These are phyloP conservation scores for Seira sanloemensis DNA, from an alignment of 2,888 invertebrate species.

Conservation along the genomic window DNA sequence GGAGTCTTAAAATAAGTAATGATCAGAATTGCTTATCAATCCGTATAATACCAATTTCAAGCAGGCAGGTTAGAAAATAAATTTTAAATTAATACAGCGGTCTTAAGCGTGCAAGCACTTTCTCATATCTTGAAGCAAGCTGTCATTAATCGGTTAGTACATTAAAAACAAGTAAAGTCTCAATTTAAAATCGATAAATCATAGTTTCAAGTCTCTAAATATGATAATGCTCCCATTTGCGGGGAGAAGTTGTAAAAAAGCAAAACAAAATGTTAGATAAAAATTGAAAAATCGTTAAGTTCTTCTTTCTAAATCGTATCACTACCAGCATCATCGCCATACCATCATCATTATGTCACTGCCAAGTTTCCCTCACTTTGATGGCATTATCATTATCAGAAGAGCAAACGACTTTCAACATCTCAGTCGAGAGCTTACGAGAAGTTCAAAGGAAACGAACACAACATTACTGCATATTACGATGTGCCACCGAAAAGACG, in stretches of 20 bases:
- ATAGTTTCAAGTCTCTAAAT: constrained; percentile 33
- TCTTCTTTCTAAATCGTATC: constrained; percentile 29
- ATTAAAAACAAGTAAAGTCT: neutral
- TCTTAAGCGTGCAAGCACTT: no score
- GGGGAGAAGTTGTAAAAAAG: constrained; percentile 77
- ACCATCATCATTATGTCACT: constrained; percentile 58
- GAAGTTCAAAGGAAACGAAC: neutral
- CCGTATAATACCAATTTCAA: no score
- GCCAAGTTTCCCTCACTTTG: constrained; percentile 37
- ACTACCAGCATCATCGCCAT: constrained; percentile 50
- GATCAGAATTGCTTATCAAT: no score
- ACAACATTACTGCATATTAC: constrained; percentile 21
- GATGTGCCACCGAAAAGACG: constrained; percentile 46
- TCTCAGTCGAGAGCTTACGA: neutral
- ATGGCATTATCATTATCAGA: constrained; percentile 47
- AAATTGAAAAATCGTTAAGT: constrained; percentile 49
- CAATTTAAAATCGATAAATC: constrained; percentile 54
- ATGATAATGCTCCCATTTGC: constrained; percentile 41
- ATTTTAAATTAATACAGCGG: no score
- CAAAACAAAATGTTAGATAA: constrained; percentile 46
- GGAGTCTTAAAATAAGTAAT: no score
- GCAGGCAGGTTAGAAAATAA: no score
- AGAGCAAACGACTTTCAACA: constrained; percentile 32
- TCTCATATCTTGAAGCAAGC: no score
- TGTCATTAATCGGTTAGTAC: constrained; percentile 9